These are phyloP conservation scores for Anthophora plumipes DNA, from an alignment of 2,888 invertebrate species.

Conservation along the genomic window DNA sequence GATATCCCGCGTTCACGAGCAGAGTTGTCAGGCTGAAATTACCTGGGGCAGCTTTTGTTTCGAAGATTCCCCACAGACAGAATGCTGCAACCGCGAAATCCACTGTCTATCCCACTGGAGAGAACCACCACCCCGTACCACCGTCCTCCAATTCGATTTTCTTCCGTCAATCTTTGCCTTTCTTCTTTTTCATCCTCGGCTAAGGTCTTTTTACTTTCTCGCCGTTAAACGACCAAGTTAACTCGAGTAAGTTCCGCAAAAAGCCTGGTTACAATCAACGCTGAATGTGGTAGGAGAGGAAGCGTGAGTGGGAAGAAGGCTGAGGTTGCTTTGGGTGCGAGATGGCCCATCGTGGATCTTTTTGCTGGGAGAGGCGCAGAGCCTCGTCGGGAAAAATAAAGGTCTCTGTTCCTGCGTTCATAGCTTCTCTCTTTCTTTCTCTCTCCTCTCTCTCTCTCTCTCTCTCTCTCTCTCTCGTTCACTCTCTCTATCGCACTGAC, in stretches of 20 bases:
- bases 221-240: conserved; percentile 75
- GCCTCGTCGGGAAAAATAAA: conserved; percentile 58
- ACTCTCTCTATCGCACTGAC: no score
- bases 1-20: conserved; percentile 20
- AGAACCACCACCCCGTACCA: neutral
- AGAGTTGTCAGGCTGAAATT: conserved; percentile 55
- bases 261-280: conserved; percentile 77
- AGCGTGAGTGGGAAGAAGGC: conserved; percentile 39
- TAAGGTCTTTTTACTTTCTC: conserved; percentile 59
- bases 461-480: no score
- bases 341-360: conserved; percentile 32
- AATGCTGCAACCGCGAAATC: conserved; percentile 30
- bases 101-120: neutral
- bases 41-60: conserved; percentile 54
- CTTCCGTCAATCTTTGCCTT: neutral
- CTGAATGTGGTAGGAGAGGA: conserved; percentile 27
- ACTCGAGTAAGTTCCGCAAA: conserved; percentile 66
- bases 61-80: conserved; percentile 47
- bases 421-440: neutral
- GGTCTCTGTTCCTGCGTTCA: conserved; percentile 13
- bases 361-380: conserved; percentile 29
- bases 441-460: no score
- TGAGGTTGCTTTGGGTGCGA: conserved; percentile 23
- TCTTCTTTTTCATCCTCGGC: neutral
- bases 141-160: conserved; percentile 25